Evolutionary conservation across 37 sponge, comb jelly and placozoan species (phyloP).

Genomic region (Hormiphora californensis): DNA sequence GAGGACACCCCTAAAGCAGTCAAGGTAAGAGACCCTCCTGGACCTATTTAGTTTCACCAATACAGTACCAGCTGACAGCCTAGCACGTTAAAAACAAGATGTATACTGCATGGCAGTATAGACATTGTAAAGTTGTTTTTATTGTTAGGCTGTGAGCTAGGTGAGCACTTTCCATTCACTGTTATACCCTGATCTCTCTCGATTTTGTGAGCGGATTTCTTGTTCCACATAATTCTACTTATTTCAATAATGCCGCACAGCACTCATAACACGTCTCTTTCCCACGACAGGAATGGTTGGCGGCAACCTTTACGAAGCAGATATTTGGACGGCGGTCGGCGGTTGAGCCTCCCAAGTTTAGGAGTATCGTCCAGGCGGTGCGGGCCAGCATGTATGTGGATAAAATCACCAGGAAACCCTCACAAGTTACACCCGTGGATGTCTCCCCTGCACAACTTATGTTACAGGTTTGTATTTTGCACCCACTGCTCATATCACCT

Average conservation of each 20-base stretch:
- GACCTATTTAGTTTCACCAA: too few species aligned
- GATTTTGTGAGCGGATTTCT: too few species aligned
- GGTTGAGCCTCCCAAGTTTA: slow-evolving; percentile 46
- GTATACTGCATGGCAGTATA: too few species aligned
- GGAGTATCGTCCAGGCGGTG: slow-evolving; percentile 50
- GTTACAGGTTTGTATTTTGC: not conserved
- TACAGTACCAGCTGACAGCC: too few species aligned
- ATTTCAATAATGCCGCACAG: not conserved
- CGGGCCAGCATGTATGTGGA: slow-evolving; percentile 52
- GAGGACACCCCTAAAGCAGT: slow-evolving; percentile 53
- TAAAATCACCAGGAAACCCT: slow-evolving; percentile 49
- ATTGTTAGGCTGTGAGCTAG: too few species aligned
- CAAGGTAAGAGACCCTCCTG: slow-evolving; percentile 52
- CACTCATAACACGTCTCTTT: too few species aligned
- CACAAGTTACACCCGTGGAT: not conserved
- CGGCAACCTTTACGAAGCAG: slow-evolving; percentile 45
- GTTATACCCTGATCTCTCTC: too few species aligned
- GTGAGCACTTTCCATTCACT: too few species aligned
- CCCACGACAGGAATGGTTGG: slow-evolving; percentile 56
- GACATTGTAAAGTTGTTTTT: too few species aligned
- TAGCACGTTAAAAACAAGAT: too few species aligned
- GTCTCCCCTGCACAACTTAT: not conserved
- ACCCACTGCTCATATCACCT: not conserved
- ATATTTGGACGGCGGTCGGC: slow-evolving; percentile 35
- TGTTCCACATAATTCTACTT: not conserved